Evolutionary conservation across 2,888 invertebrate species (phyloP).

Genomic region (Criorhina ranunculi): DNA sequence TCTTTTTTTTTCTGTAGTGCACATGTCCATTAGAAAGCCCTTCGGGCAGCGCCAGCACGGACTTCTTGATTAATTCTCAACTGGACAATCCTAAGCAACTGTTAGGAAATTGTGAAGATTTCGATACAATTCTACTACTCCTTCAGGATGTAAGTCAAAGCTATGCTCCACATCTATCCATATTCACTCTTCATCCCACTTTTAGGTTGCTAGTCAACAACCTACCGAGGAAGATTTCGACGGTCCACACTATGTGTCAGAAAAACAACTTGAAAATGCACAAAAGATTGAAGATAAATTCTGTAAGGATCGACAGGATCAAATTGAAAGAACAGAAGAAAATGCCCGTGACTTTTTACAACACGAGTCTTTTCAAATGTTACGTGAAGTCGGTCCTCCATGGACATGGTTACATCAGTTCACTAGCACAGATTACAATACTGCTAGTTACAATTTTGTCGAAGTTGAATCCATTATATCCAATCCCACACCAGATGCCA

Average conservation of each 20-base stretch:
- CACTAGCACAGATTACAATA: conserved; percentile 63
- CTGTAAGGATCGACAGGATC: conserved; percentile 39
- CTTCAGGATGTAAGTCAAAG: conserved; percentile 71
- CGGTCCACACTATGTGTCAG: conserved; percentile 70
- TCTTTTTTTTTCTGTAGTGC: neutral
- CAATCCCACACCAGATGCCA: conserved; percentile 55
- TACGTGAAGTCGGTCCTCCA: conserved; percentile 78
- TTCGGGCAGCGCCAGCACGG: neutral
- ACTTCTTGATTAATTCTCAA: conserved; percentile 54
- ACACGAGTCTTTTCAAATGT: conserved; percentile 74
- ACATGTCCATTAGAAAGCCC: conserved; percentile 4
- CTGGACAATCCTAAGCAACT: conserved; percentile 51
- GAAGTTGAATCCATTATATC: conserved; percentile 76
- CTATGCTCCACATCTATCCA: neutral
- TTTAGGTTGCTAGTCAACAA: conserved; percentile 8
- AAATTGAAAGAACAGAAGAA: conserved; percentile 33
- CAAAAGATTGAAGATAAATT: conserved; percentile 50
- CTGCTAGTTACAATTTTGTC: conserved; percentile 78
- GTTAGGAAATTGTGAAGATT: conserved; percentile 74
- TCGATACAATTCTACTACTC: conserved; percentile 77
- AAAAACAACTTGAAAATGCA: conserved; percentile 58
- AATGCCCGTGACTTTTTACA: conserved; percentile 38
- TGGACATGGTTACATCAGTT: conserved; percentile 80
- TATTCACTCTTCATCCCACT: neutral
- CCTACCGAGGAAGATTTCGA: conserved; percentile 59